phyloP scores from a whole-genome alignment of 1,140 invertebrate genomes.

The Hyphantria cunea region DNA sequence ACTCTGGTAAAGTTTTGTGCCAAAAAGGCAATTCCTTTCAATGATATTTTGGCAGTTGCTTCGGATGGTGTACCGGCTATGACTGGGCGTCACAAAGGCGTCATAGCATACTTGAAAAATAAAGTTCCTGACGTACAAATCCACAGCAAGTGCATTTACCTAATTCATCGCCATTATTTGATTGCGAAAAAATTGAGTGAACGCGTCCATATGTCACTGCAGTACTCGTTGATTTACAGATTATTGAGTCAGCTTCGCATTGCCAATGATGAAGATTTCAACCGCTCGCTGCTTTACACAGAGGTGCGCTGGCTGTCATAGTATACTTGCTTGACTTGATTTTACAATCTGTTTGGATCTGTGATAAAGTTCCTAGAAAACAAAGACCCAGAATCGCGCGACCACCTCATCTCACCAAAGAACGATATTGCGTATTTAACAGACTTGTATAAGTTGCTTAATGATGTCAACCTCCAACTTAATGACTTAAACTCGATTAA shows the following conservation, averaged over 20 bases:
- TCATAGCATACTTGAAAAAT: too few relatives aligned
- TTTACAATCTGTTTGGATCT: not conserved
- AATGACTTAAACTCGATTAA: too few relatives aligned
- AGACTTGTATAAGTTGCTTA: too few relatives aligned
- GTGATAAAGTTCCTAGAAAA: constrained; percentile 4
- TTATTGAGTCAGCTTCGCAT: constrained; percentile 8
- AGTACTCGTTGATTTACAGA: constrained; percentile 8
- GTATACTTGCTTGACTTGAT: constrained; percentile 1
- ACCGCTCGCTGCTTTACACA: constrained; percentile 6
- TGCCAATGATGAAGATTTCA: constrained; percentile 3
- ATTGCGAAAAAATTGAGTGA: constrained; percentile 3
- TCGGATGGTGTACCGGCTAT: too few relatives aligned
- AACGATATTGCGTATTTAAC: constrained; percentile 38
- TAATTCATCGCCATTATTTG: too few relatives aligned
- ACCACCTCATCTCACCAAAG: constrained; percentile 9
- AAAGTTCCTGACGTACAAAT: too few relatives aligned
- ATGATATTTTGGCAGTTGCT: too few relatives aligned
- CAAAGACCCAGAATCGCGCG: constrained; percentile 2
- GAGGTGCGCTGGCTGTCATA: constrained; percentile 8
- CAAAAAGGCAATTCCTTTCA: too few relatives aligned
- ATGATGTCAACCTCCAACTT: constrained; percentile 54
- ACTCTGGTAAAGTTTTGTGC: too few relatives aligned
- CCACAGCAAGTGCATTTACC: too few relatives aligned
- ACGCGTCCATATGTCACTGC: too few relatives aligned
- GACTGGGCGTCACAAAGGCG: too few relatives aligned